Conservation (phyloP, 2,797 vertebrate genomes). For the Eutrigla gurnardus region DNA sequence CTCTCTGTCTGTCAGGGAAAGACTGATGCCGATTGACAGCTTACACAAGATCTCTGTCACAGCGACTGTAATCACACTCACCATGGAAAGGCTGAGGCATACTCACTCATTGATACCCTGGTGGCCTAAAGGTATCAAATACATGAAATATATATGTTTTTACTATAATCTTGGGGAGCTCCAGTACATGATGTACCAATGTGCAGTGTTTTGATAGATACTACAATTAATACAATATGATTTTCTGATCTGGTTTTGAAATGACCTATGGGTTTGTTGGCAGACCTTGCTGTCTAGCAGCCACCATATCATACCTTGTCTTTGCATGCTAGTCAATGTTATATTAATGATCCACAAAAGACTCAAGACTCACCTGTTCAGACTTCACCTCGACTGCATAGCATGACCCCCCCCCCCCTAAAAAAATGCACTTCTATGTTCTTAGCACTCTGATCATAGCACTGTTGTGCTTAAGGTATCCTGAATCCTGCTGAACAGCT, state of each 20-base stretch:
- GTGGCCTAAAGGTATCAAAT: constrained; percentile 44
- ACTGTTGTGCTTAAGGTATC: no score
- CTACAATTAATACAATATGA: background rate
- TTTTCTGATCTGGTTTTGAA: constrained; percentile 1
- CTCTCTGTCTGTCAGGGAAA: constrained; percentile 61
- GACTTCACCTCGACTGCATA: no score
- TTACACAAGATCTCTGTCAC: constrained; percentile 74
- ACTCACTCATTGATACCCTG: constrained; percentile 49
- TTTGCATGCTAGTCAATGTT: background rate
- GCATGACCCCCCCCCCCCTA: no score
- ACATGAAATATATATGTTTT: constrained; percentile 14
- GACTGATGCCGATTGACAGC: constrained; percentile 78
- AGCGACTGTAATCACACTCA: constrained; percentile 72
- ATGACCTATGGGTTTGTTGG: background rate
- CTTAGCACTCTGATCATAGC: no score
- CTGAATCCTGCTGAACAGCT: no score
- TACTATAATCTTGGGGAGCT: background rate
- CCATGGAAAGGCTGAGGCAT: constrained; percentile 40
- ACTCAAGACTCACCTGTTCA: no score
- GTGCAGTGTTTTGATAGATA: background rate
- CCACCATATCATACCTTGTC: background rate
- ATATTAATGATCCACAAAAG: background rate
- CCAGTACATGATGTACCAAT: background rate
- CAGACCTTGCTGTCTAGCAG: background rate
- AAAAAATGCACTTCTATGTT: no score